Evolutionary conservation across 2,113 vertebrate genomes (phyloP).

Genomic region (Nanorana parkeri): DNA sequence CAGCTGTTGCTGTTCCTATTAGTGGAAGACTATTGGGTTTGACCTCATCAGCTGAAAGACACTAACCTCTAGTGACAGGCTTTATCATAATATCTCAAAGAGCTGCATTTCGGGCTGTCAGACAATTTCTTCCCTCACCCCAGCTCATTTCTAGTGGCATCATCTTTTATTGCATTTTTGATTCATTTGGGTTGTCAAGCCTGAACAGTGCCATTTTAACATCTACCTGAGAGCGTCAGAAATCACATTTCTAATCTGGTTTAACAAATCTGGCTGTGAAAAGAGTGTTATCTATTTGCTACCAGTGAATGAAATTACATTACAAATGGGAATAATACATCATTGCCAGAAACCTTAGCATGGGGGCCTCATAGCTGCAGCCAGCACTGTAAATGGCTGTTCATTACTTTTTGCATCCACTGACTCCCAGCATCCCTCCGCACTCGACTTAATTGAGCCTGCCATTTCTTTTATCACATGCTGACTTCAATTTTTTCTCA

Average conservation of each 20-base stretch:
- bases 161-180: not conserved
- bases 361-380: slow-evolving; percentile 46
- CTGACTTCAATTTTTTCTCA: slow-evolving; percentile 1
- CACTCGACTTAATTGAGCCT: slow-evolving; percentile 15
- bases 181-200: slow-evolving; percentile 28
- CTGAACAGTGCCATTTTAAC: slow-evolving; percentile 4
- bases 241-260: slow-evolving; percentile 54
- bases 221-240: not conserved
- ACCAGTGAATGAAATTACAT: slow-evolving; percentile 35
- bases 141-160: not conserved
- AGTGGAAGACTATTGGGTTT: slow-evolving; percentile 58
- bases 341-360: slow-evolving; percentile 44
- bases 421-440: not conserved
- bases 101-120: slow-evolving; percentile 26
- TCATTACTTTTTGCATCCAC: slow-evolving; percentile 36
- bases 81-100: not conserved
- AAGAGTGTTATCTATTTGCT: slow-evolving; percentile 43
- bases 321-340: slow-evolving; percentile 54
- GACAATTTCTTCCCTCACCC: not conserved
- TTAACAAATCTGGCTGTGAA: slow-evolving; percentile 57
- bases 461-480: slow-evolving; percentile 16
- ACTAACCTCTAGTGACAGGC: slow-evolving; percentile 27
- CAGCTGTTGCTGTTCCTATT: slow-evolving; percentile 50
- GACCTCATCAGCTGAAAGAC: slow-evolving; percentile 48
- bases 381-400: slow-evolving; percentile 28